Base-by-base conservation (phyloP, 2,888 invertebrate genomes). In the Drosophila prostipennis region DNA sequence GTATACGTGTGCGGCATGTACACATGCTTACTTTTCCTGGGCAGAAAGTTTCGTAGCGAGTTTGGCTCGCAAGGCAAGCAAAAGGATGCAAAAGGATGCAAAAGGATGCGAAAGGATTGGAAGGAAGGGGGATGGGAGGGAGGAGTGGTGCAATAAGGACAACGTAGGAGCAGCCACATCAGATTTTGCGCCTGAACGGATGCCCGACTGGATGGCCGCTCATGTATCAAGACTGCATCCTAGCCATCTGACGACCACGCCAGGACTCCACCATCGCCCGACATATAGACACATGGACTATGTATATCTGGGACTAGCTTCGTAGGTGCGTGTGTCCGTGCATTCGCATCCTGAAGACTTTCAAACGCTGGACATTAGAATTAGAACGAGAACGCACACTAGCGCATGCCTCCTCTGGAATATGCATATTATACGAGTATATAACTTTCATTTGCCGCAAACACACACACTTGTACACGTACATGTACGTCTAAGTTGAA, bases 371-470 rank as follows among this genome's bases (percentile, higher is more conserved):
- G 73, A 76, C 79, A 76, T 58, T 69, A 65, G 63, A 67, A 72
- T 74, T 74, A 70, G 75, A 72, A 82, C 77, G 77, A 64, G 69
- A 68, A 53, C 42, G 69, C 72, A 73, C 59, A 77, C 77, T 48
- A 49, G 63, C 45, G 46, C 51, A 77, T 54, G 72, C 63, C 64
- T 69, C 71, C 65, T 58, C 71, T 48, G 59, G 54, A 79, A 81
- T 79, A 81, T 81, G 73, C 85, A 85, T 85, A 68, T 85, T 81
- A 42, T 49, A 19, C 40, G 65, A 63, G 82, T 76, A 79, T 85
- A 85, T 76, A 79, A 72, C 79, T 79, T 76, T 87, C 65, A 69
- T 65, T 65, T 69, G 70, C 55, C 43, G 34, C 74, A 67, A 54
- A 46, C 42, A 64, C 40, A 52, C 43, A 40, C n/a, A 16, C 32